These are phyloP conservation scores for Drosophila auraria DNA, from an alignment of 1,140 invertebrate species.

Conservation along the genomic window DNA sequence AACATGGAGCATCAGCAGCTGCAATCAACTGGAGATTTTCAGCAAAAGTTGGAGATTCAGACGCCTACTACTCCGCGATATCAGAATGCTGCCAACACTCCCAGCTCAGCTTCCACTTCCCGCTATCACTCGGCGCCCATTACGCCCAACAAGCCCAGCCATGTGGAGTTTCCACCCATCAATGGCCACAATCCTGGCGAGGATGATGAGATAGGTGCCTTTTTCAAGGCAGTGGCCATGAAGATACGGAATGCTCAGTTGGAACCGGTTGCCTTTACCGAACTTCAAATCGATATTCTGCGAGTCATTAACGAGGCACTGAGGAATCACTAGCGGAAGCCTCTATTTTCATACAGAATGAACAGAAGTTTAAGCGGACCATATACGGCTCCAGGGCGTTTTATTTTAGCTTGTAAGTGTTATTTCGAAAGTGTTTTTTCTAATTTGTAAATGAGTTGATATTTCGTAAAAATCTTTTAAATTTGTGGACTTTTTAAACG, in stretches of 20 bases:
- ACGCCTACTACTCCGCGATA: conserved; percentile 52
- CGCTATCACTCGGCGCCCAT: conserved; percentile 42
- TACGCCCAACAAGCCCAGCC: conserved; percentile 41
- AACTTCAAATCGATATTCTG: conserved; percentile 80
- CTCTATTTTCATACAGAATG: background rate
- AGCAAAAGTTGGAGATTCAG: conserved; percentile 58
- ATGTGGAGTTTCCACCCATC: conserved; percentile 36
- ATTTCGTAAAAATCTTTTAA: conserved; percentile 24
- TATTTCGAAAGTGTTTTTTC: conserved; percentile 60
- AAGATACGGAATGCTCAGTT: conserved; percentile 80
- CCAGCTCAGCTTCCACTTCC: conserved; percentile 45
- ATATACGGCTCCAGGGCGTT: conserved; percentile 48
- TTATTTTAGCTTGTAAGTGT: conserved; percentile 67
- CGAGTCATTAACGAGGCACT: conserved; percentile 75
- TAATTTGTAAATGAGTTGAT: conserved; percentile 36
- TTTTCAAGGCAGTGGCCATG: conserved; percentile 81
- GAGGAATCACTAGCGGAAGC: conserved; percentile 64
- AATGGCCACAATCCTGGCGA: conserved; percentile 35
- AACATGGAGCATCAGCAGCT: conserved; percentile 59
- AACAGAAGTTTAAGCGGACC: background rate
- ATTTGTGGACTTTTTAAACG: conserved; percentile 26
- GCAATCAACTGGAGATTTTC: conserved; percentile 34
- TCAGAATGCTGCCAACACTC: conserved; percentile 50
- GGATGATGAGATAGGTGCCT: conserved; percentile 82
- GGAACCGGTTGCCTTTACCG: conserved; percentile 78